Evolutionary conservation across 30 jellyfish, hydroid and myxozoan genomes (phyloP).

Genomic region (Aurelia coerulea): DNA sequence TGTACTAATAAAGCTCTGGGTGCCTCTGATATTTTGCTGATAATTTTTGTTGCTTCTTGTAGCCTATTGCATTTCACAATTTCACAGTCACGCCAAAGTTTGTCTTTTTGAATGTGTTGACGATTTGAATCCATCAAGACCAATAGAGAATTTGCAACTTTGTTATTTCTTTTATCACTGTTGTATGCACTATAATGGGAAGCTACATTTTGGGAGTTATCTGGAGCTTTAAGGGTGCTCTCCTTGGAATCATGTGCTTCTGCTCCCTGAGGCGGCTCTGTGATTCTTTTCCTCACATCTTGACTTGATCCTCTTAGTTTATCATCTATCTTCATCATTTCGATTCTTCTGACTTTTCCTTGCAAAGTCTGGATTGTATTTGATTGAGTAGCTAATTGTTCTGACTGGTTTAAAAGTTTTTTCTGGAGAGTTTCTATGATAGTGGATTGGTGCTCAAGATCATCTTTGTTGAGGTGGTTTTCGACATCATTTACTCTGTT

Average conservation of each 20-base stretch:
- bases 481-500: too few relatives aligned
- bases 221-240: constrained; percentile 17
- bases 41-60: too few relatives aligned
- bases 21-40: too few relatives aligned
- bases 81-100: too few relatives aligned
- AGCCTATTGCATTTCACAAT: too few relatives aligned
- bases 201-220: constrained; percentile 3
- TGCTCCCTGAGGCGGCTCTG: constrained; percentile 21
- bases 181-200: constrained; percentile 13
- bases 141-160: constrained; percentile 12
- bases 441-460: constrained; percentile 11
- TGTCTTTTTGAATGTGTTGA: too few relatives aligned
- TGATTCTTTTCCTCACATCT: background rate
- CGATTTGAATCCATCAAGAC: constrained; percentile 29
- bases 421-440: constrained; percentile 16
- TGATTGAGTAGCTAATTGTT: constrained; percentile 6
- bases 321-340: constrained; percentile 11
- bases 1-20: too few relatives aligned
- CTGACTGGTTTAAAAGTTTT: constrained; percentile 12
- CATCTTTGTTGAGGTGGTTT: constrained; percentile 17
- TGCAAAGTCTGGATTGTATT: too few relatives aligned
- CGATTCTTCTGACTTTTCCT: too few relatives aligned
- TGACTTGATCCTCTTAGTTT: constrained; percentile 8
- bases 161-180: constrained; percentile 16
- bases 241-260: constrained; percentile 20